Conservation (phyloP, 2,113 vertebrate genomes). For the Shinisaurus crocodilurus region DNA sequence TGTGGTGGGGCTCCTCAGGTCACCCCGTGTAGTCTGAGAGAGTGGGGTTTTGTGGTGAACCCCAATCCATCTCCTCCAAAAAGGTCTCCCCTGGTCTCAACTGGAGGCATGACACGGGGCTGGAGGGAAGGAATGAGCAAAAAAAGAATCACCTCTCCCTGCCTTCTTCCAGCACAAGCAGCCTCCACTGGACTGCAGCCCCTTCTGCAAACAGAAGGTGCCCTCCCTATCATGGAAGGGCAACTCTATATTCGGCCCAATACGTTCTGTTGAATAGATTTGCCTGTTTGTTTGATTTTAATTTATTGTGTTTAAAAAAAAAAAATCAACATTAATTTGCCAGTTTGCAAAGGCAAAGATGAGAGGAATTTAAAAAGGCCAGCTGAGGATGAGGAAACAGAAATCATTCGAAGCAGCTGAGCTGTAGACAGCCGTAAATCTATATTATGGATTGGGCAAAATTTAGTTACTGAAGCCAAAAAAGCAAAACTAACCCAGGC, state of each 20-base stretch:
- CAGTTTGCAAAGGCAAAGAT: slow-evolving; percentile 11
- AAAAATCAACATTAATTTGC: not conserved
- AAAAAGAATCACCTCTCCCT: too few relatives aligned
- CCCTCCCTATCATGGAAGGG: not conserved
- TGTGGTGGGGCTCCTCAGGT: too few relatives aligned
- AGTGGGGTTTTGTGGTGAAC: too few relatives aligned
- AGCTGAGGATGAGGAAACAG: slow-evolving; percentile 15
- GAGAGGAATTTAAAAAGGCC: not conserved
- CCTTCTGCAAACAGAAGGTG: not conserved
- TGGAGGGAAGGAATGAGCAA: too few relatives aligned
- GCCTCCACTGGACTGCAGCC: too few relatives aligned
- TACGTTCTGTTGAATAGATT: not conserved
- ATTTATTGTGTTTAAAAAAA: not conserved
- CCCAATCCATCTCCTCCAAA: too few relatives aligned
- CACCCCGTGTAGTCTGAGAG: too few relatives aligned
- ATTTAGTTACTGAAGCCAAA: not conserved
- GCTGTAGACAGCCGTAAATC: not conserved
- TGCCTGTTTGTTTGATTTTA: not conserved
- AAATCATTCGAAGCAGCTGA: not conserved
- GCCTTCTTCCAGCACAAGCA: too few relatives aligned
- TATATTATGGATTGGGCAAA: not conserved
- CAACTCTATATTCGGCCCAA: not conserved
- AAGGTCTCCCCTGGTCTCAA: too few relatives aligned
- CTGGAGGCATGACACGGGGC: too few relatives aligned
- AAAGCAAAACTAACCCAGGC: not conserved